These are phyloP conservation scores for Brachystomella parvula DNA, from an alignment of 1,140 invertebrate genomes.

Conservation along the genomic window DNA sequence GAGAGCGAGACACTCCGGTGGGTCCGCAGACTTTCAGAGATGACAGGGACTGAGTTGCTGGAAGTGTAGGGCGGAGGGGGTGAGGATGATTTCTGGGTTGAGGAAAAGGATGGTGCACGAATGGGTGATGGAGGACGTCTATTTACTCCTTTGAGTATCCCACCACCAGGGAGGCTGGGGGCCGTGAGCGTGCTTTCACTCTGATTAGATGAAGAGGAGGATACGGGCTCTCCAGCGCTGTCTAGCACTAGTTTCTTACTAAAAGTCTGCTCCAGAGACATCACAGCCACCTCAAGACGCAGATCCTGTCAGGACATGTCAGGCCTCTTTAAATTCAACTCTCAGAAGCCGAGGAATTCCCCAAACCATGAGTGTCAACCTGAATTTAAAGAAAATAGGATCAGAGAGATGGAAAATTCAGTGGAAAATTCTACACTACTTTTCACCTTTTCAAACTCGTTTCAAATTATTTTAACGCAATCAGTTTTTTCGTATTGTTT, in stretches of 20 bases:
- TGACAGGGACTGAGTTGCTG: constrained; percentile 1
- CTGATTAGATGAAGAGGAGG: constrained; percentile 15
- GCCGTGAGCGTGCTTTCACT: constrained; percentile 10
- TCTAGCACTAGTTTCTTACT: constrained; percentile 31
- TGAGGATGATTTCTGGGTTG: background rate
- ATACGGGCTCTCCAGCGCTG: constrained; percentile 14
- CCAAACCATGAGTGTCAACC: background rate
- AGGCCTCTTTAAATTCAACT: background rate
- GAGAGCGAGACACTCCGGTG: constrained; percentile 4
- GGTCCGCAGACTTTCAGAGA: too few relatives aligned
- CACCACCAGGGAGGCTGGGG: constrained; percentile 8
- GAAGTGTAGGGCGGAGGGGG: constrained; percentile 5
- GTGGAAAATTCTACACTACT: background rate
- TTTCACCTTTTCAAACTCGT: background rate
- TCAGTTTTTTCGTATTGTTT: too few relatives aligned
- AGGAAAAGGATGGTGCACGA: background rate
- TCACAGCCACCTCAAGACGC: background rate
- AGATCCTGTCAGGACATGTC: background rate
- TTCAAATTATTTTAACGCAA: too few relatives aligned
- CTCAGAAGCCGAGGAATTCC: too few relatives aligned
- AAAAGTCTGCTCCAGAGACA: constrained; percentile 29
- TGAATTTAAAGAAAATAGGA: background rate
- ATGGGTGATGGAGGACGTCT: background rate
- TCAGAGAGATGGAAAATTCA: background rate
- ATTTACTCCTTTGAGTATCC: background rate